Percentiles rank a stretch among this genome's conserved stretches.
Evolutionary conservation across 2,797 vertebrate genomes (phyloP).

Genomic region (Xyrichtys novacula): DNA sequence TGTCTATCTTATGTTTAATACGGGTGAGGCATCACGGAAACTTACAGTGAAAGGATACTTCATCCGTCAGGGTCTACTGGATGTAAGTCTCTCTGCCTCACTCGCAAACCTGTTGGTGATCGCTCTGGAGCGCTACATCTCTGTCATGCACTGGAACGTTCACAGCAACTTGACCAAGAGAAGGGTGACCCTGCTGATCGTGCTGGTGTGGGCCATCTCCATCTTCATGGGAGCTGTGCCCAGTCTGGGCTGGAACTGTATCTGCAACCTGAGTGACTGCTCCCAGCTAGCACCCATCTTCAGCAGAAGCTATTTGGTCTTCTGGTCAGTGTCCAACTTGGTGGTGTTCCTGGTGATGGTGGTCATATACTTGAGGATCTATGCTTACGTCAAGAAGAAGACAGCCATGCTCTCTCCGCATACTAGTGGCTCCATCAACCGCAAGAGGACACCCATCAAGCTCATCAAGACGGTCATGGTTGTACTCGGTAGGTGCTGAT

Average conservation of each 20-base stretch:
- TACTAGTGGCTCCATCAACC: constrained; percentile 92
- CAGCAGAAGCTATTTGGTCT: constrained; percentile 94
- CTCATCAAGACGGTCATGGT: constrained; percentile 99
- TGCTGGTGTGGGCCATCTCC: constrained; percentile 92
- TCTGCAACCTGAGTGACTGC: constrained; percentile 90
- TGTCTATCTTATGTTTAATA: constrained; percentile 97
- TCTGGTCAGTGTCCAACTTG: constrained; percentile 95
- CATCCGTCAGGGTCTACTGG: constrained; percentile 94
- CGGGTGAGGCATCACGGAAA: constrained; percentile 86
- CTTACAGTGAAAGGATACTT: constrained; percentile 93
- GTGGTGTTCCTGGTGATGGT: constrained; percentile 94
- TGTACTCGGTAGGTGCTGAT: constrained; percentile 90
- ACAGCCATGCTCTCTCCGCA: constrained; percentile 88
- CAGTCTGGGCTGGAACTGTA: constrained; percentile 97
- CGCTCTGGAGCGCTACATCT: constrained; percentile 96
- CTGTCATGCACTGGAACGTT: constrained; percentile 93
- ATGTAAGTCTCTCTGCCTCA: constrained; percentile 94
- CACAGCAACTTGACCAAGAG: constrained; percentile 96
- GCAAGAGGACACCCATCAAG: constrained; percentile 92
- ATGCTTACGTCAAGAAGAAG: constrained; percentile 94
- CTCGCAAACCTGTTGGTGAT: constrained; percentile 94
- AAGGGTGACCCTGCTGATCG: constrained; percentile 93
- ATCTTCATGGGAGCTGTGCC: constrained; percentile 96
- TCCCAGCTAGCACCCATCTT: constrained; percentile 95
- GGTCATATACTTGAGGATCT: constrained; percentile 93